These are phyloP conservation scores for Trachymyrmex septentrionalis DNA, from an alignment of 1,140 invertebrate genomes.

Conservation along the genomic window DNA sequence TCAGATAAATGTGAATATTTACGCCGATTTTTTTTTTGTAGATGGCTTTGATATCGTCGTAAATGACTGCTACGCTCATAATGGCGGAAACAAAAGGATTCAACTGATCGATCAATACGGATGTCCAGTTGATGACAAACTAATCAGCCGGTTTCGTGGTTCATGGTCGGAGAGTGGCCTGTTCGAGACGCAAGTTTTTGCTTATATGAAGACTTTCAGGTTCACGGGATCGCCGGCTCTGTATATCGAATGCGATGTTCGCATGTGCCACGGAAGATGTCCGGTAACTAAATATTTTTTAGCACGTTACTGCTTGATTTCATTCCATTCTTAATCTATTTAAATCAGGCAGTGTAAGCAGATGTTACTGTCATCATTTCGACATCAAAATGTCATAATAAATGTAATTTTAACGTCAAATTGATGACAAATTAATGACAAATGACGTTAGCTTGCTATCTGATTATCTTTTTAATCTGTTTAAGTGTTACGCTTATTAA, in stretches of 20 bases:
- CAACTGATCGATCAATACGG: constrained; percentile 97
- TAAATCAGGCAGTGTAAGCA: neutral
- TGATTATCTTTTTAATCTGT: neutral
- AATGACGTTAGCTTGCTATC: no score
- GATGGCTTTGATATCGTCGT: constrained; percentile 98
- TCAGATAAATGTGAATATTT: constrained; percentile 49
- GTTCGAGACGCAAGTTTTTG: constrained; percentile 97
- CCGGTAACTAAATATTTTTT: constrained; percentile 89
- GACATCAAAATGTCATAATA: no score
- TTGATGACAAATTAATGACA: no score
- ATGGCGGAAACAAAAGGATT: constrained; percentile 96
- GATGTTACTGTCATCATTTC: no score
- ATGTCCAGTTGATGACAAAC: constrained; percentile 97
- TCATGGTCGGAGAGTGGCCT: constrained; percentile 96
- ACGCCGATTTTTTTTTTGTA: constrained; percentile 82
- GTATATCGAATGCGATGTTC: constrained; percentile 97
- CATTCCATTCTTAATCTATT: neutral
- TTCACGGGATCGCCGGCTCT: constrained; percentile 97
- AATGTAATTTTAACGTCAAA: no score
- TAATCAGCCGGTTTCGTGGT: constrained; percentile 96
- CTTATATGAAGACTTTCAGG: constrained; percentile 98
- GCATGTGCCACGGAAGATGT: constrained; percentile 97
- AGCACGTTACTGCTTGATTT: neutral
- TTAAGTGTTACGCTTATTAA: neutral
- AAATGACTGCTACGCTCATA: constrained; percentile 97